Evolutionary conservation across 92 coral and sea anemone species (phyloP), one percentile per base, ranked within the genome.

Genomic region (Heteractis magnifica): DNA sequence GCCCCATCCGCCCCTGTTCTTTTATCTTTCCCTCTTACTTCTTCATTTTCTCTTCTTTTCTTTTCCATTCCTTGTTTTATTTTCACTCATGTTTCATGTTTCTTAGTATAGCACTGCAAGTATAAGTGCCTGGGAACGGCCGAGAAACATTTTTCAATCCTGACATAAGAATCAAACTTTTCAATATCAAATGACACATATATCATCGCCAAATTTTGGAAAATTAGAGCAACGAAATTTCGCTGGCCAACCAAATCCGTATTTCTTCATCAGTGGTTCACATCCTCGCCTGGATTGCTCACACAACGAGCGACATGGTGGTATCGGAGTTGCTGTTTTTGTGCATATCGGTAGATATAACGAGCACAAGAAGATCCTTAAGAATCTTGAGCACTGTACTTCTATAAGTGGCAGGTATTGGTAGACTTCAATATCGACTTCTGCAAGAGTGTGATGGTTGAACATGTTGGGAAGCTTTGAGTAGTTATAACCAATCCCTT

Each of bases 351-450:
- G 89, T 6, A 79, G 79, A 73, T 86, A 86, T 12, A 86, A 51
- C 18, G 89, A 86, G 71, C 89, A 86, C 34, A 86, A 78, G 50
- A 86, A 86, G 34, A 72, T 79, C 74, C 72, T 79, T 16, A 86
- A 71, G 49, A 44, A 73, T 4, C 76, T 82, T 1, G 89, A 86
- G 51, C 89, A 86, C 8, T 80, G 49, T 6, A 86, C 77, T 59
- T 72, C 75, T 51, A 86, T 83, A 72, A 86, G 73, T 10, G 89
- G 89, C 72, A 82, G 79, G 73, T 77, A 86, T 16, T 79, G 84
- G 71, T 86, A 83, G 13, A 86, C 89, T 74, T 86, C 89, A 11
- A 79, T 49, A 16, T 75, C 85, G 14, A 83, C 85, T 48, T 86
- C 80, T 64, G 52, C 68, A 51, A 79, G 89, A 53, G 34, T 81